These are phyloP conservation scores for Heliconius hortense DNA, from an alignment of 2,888 invertebrate species.

Conservation along the genomic window DNA sequence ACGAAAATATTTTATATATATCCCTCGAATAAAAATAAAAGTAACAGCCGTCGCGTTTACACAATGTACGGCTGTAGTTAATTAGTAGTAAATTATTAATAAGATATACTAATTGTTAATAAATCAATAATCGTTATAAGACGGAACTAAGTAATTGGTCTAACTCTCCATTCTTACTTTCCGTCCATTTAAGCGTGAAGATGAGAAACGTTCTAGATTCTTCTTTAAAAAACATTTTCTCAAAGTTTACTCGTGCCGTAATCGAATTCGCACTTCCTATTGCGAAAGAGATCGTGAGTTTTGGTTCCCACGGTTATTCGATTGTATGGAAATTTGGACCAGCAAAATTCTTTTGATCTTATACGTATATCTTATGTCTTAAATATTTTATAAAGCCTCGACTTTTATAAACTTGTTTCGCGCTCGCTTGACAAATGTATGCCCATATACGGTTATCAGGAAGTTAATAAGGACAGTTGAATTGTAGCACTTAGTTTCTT, in stretches of 20 bases:
- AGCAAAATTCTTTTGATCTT: background rate
- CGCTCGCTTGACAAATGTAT: conserved; percentile 2
- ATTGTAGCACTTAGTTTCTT: conserved; percentile 10
- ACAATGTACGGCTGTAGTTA: no score
- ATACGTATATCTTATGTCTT: background rate
- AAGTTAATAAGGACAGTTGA: conserved; percentile 13
- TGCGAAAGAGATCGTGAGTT: background rate
- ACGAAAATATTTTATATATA: no score
- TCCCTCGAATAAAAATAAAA: no score
- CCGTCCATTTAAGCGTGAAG: no score
- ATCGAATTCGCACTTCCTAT: conserved; percentile 5
- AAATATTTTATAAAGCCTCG: conserved; percentile 7
- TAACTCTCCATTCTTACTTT: no score
- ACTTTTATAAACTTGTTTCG: conserved; percentile 16
- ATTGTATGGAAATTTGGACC: conserved; percentile 3
- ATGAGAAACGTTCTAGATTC: background rate
- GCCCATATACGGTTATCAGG: background rate
- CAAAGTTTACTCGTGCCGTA: background rate
- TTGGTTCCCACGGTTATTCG: background rate
- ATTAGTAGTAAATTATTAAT: no score
- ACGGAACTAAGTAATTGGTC: no score
- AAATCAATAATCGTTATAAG: no score
- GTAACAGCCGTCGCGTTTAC: no score
- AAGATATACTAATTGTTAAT: no score
- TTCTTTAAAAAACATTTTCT: background rate